Conservation (phyloP, 2,113 vertebrate genomes). For the Pitta sordida region DNA sequence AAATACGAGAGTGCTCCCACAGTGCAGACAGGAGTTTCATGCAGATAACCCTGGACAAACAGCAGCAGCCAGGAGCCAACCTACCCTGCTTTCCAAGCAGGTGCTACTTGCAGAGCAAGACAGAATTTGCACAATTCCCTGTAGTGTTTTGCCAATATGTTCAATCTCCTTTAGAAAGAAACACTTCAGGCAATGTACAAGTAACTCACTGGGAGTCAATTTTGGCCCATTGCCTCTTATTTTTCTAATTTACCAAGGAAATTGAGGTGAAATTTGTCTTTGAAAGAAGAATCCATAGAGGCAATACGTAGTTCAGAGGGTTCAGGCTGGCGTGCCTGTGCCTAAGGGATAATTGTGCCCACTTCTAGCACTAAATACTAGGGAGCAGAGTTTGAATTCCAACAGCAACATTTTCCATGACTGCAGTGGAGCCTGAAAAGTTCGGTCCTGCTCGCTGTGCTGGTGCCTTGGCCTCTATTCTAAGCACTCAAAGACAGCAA, state of each 20-base stretch:
- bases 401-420: neutral
- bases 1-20: neutral
- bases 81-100: neutral
- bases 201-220: neutral
- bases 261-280: neutral
- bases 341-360: neutral
- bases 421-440: neutral
- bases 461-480: neutral
- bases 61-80: neutral
- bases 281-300: neutral
- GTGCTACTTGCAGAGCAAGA: neutral
- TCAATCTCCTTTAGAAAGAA: conserved; percentile 13
- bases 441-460: neutral
- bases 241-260: neutral
- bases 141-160: neutral
- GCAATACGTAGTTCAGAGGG: neutral
- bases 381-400: neutral
- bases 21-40: neutral
- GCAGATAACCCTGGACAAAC: neutral
- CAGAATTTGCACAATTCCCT: neutral
- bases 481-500: neutral
- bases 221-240: neutral
- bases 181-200: neutral
- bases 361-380: neutral
- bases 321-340: neutral